These are phyloP conservation scores for Lacerta viridis DNA, from an alignment of 2,797 vertebrate genomes.

Conservation along the genomic window DNA sequence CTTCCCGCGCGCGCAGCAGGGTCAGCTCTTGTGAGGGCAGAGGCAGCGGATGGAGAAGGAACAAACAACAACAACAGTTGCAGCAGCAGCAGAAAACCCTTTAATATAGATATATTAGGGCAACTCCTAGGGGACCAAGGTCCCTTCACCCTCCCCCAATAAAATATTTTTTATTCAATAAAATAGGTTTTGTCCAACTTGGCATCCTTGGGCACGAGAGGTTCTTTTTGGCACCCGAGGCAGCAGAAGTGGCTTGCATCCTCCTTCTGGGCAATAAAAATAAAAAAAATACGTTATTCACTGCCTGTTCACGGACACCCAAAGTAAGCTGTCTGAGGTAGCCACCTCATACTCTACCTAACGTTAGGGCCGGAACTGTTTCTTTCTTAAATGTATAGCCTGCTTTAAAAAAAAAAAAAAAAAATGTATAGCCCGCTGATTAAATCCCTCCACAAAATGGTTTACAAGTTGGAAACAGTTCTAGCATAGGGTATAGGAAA, in stretches of 20 bases:
- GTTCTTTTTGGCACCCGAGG: neutral
- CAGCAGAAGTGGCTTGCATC: neutral
- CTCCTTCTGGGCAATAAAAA: neutral
- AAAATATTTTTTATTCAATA: too few relatives aligned
- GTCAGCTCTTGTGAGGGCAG: too few relatives aligned
- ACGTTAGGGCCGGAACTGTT: too few relatives aligned
- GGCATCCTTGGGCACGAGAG: neutral
- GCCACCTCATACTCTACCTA: neutral
- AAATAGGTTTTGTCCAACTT: too few relatives aligned
- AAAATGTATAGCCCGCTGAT: neutral
- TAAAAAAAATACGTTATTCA: neutral
- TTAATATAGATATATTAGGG: too few relatives aligned
- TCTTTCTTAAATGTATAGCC: neutral
- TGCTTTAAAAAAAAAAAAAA: too few relatives aligned
- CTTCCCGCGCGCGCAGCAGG: too few relatives aligned
- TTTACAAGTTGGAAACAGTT: too few relatives aligned
- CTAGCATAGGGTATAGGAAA: too few relatives aligned
- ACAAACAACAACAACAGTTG: neutral
- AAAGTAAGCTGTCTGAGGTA: neutral
- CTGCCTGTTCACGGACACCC: neutral
- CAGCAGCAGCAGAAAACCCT: too few relatives aligned
- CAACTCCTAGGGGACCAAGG: too few relatives aligned
- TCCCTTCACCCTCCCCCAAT: too few relatives aligned
- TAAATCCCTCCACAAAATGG: neutral
- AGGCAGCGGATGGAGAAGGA: neutral